Percentiles rank a stretch among this genome's conserved stretches.
These are phyloP conservation scores for Epinephelus awoara DNA, from an alignment of 2,797 vertebrate genomes.

Conservation along the genomic window DNA sequence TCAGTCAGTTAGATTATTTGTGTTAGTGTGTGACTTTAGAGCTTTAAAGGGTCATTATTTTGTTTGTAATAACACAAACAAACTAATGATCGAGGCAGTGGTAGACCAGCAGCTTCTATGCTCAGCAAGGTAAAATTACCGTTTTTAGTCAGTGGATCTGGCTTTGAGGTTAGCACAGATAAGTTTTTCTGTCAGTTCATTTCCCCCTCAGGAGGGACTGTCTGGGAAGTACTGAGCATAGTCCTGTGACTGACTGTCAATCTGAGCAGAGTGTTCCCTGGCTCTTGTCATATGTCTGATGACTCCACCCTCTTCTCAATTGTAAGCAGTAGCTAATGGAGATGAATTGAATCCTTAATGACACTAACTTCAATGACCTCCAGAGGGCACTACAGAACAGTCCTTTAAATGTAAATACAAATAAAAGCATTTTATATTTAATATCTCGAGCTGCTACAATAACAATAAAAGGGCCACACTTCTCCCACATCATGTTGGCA, in stretches of 20 bases:
- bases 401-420: not conserved
- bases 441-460: not conserved
- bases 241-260: not conserved
- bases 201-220: no score
- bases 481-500: not conserved
- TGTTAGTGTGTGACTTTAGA: no score
- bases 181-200: no score
- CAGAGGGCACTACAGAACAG: constrained; percentile 20
- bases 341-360: not conserved
- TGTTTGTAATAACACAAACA: no score
- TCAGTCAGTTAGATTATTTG: no score
- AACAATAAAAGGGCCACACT: not conserved
- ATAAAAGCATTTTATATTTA: not conserved
- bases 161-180: no score
- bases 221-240: no score
- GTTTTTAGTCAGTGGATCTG: no score
- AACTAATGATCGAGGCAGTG: no score
- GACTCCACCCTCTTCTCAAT: not conserved
- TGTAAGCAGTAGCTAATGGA: not conserved
- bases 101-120: no score
- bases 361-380: not conserved
- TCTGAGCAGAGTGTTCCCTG: not conserved
- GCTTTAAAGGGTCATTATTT: no score
- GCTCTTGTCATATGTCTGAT: not conserved
- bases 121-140: no score